Evolutionary conservation across 1,140 invertebrate species (phyloP), one percentile per base, ranked within the genome.

Genomic region (Palaemon carinicauda): DNA sequence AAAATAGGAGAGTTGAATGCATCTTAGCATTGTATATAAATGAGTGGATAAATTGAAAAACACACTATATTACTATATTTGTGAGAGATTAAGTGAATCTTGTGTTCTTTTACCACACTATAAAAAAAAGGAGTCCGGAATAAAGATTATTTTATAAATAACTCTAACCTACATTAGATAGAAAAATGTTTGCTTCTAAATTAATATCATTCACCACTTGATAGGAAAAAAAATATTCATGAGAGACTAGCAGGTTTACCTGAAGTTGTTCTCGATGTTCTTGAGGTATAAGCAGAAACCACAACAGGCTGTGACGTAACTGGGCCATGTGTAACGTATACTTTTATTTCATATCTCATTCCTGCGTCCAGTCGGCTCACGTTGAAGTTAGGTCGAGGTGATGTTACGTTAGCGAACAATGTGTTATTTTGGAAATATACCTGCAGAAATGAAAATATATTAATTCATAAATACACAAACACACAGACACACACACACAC

Each of bases 391-490:
- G 83, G 83, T 15, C 83, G 83, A 14, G 52, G 29, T 5, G 83
- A 86, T 5, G 81, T 88, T 9, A 88, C 82, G 81, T 88, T 85
- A 29, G 77, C 87, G 81, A 85, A 85, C 41, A 84, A 77, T 17
- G 83, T 86, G 21, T 78, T 24, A 56, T 86, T 86, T 60, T 86
- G 77, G 77, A 86, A 86, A 75, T 79, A 84, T 53, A 84, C 82
- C 80, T 82, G 80, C n/a, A n/a, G 80, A 24, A 27, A 12, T 10
- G 31, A 21, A 79, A 53, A 3, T 52, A 0, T 27, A 9, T 50
- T 15, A 9, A 41, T 69, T n/a, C 19, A 65, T 65, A 27, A 14
- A 12, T 21, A n/a, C n/a, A n/a, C n/a, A n/a, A n/a, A n/a, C n/a
- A n/a, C 17, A 60, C 19, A 60, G 14, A 60, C 19, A 60, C 15